phyloP scores from a whole-genome alignment of 37 sponge, comb jelly and placozoan genomes.

The Aplysina aerophoba region DNA sequence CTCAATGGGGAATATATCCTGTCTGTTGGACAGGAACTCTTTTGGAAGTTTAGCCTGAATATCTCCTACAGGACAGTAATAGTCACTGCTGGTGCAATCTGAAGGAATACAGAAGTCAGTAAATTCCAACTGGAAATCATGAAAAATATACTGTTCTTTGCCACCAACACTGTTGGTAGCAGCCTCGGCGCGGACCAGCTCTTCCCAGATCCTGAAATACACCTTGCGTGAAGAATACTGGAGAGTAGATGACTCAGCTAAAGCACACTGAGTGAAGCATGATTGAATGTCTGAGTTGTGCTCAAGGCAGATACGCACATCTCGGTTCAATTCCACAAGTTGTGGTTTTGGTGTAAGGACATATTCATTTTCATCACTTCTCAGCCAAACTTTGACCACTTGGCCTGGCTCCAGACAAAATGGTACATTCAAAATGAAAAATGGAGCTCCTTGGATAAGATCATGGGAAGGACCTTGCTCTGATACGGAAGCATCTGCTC shows the following conservation, averaged over 20 bases:
- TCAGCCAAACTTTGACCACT: conserved; percentile 58
- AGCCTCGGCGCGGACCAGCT: conserved; percentile 68
- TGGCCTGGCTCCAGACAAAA: conserved; percentile 11
- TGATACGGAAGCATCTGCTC: no score
- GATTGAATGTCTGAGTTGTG: conserved; percentile 62
- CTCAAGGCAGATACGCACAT: conserved; percentile 60
- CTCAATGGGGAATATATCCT: conserved; percentile 41
- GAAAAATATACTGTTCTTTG: background rate
- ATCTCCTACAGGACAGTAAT: conserved; percentile 40
- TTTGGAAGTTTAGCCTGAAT: conserved; percentile 23
- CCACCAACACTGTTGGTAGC: conserved; percentile 54
- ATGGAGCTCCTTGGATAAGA: background rate
- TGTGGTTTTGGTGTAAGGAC: conserved; percentile 58
- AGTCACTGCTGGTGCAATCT: conserved; percentile 13
- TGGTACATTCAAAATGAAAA: background rate
- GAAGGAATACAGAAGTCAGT: conserved; percentile 2
- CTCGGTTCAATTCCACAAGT: conserved; percentile 53
- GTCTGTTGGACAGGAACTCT: conserved; percentile 14
- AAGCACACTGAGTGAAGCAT: conserved; percentile 58
- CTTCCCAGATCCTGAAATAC: conserved; percentile 63
- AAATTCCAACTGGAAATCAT: conserved; percentile 51
- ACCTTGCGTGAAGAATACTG: conserved; percentile 33
- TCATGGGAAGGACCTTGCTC: no score
- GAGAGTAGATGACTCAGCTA: conserved; percentile 35
- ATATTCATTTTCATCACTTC: conserved; percentile 33